Conservation (phyloP, 2,797 vertebrate genomes). For the Aeoliscus strigatus region DNA sequence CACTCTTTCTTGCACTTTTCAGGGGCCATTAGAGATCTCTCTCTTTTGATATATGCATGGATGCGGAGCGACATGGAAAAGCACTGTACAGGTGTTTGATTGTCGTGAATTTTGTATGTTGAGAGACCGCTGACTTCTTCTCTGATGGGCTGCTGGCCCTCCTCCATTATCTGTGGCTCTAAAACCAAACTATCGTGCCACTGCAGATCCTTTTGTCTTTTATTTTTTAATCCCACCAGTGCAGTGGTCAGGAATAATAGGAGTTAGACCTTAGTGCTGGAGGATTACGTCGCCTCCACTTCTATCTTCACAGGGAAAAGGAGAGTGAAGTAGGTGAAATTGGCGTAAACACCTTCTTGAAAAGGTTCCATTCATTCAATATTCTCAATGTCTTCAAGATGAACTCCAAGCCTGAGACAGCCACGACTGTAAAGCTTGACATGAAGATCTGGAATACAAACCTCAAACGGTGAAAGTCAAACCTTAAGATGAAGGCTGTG, state of each 20-base stretch:
- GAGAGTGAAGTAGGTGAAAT: slow-evolving; percentile 24
- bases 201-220: slow-evolving; percentile 4
- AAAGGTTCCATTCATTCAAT: slow-evolving; percentile 39
- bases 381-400: slow-evolving; percentile 34
- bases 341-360: no score
- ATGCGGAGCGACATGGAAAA: slow-evolving; percentile 44
- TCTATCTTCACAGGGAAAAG: slow-evolving; percentile 27
- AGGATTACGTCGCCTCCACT: slow-evolving; percentile 10
- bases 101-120: slow-evolving; percentile 54
- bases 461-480: no score
- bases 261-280: slow-evolving; percentile 3
- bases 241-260: slow-evolving; percentile 16
- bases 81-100: slow-evolving; percentile 58
- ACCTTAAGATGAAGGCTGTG: no score
- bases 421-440: slow-evolving; percentile 27
- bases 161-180: slow-evolving; percentile 4
- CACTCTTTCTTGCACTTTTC: slow-evolving; percentile 54
- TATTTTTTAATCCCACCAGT: slow-evolving; percentile 9
- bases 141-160: slow-evolving; percentile 6
- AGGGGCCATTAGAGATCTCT: slow-evolving; percentile 46
- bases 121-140: slow-evolving; percentile 15
- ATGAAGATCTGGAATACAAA: slow-evolving; percentile 15
- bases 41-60: slow-evolving; percentile 32
- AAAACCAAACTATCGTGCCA: neutral
- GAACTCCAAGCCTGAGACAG: slow-evolving; percentile 25